Evolutionary conservation across 2,113 vertebrate species (phyloP), one percentile per base, ranked within the genome.

Genomic region (Osmerus eperlanus): DNA sequence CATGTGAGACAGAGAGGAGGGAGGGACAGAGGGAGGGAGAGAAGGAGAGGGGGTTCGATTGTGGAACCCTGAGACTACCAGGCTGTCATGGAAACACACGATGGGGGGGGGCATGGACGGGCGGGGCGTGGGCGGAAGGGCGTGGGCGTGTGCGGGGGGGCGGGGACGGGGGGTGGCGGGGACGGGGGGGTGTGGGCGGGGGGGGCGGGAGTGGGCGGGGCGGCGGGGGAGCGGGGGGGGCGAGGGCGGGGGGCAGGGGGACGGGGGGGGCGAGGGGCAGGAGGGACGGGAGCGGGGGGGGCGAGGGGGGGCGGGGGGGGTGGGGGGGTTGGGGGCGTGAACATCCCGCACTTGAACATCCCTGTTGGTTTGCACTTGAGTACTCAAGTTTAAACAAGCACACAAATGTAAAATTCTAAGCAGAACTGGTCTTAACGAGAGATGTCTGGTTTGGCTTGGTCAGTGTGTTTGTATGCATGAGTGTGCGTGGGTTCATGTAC

Each of bases 1-100:
- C 85, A 86, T 82, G 74, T 78, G 78, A 85, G 84, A 74, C 55
- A 5, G 21, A 54, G 66, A 36, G 71, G 70, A 55, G 66, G 71
- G 61, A 25, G 23, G 56, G 47, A n/a, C 58, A 66, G 28, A 41
- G 58, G 16, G 58, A 11, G 58, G 16, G 58, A 11, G 58, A 3
- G 58, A 19, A n/a, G 7, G 56, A 21, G 21, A 21, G 21, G 14
- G 56, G 7, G 56, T 2, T 3, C 2, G n/a, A 3, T 12, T 54
- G 52, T 54, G 52, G 29, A 21, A 32, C 29, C 29, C 29, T 32
- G 29, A 32, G 32, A 23, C 56, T 23, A 25, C n/a, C 32, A 7
- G 4, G 28, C 21, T 21, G 21, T 21, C 21, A 21, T 21, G 21
- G 21, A 21, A 21, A 21, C 21, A 29, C 61, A 5, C 14, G 13